Conservation (phyloP, 1,140 invertebrate genomes). For the Phymastichus coffea region DNA sequence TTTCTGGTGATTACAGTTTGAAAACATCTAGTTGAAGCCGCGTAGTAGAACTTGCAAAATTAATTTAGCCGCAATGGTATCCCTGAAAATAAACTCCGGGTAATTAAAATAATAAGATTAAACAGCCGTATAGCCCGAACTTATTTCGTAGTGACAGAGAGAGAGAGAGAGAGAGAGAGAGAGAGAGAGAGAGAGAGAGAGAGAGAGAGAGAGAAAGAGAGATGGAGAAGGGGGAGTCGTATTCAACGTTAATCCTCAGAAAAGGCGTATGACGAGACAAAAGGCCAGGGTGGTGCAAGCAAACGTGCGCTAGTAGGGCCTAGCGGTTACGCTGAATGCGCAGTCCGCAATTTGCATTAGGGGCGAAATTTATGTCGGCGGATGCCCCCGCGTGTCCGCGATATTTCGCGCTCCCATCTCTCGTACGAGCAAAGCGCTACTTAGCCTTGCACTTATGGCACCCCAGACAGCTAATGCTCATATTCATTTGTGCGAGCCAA, state of each 20-base stretch:
- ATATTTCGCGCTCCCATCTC: constrained; percentile 33
- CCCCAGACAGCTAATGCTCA: constrained; percentile 45
- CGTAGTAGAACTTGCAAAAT: too few relatives aligned
- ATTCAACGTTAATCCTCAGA: not conserved
- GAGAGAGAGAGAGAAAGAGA: too few relatives aligned
- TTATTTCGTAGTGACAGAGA: not conserved
- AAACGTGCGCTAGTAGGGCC: constrained; percentile 34
- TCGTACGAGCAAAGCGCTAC: constrained; percentile 23
- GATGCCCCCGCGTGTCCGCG: constrained; percentile 40
- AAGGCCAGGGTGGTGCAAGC: constrained; percentile 29
- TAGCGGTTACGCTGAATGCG: constrained; percentile 22
- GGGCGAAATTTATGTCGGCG: constrained; percentile 47
- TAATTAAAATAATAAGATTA: too few relatives aligned
- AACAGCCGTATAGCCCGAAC: not conserved
- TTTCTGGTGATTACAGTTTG: too few relatives aligned
- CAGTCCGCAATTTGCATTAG: constrained; percentile 46
- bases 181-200: too few relatives aligned
- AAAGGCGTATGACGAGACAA: not conserved
- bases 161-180: not conserved
- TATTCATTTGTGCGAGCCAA: constrained; percentile 45
- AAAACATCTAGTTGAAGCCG: too few relatives aligned
- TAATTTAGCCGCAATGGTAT: too few relatives aligned
- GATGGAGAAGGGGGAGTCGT: too few relatives aligned
- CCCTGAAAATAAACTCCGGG: too few relatives aligned
- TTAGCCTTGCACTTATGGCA: constrained; percentile 43